Percentiles rank a stretch among this genome's conserved stretches.
phyloP scores from a whole-genome alignment of 2,888 invertebrate species.

The Nomada lathburiana region DNA sequence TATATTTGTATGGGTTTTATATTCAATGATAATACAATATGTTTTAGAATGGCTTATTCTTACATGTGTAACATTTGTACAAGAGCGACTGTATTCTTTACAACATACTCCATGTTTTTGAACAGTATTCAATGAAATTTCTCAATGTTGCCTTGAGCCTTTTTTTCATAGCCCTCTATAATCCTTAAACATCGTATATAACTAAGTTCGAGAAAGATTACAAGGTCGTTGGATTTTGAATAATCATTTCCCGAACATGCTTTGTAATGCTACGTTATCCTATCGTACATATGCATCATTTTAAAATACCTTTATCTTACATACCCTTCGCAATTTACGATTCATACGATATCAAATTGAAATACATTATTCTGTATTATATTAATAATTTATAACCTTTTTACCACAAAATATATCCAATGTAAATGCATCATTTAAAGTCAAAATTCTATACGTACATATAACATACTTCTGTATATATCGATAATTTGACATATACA shows the following conservation, averaged over 20 bases:
- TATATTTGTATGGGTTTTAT: slow-evolving; percentile 81
- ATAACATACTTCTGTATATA: slow-evolving; percentile 4
- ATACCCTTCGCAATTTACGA: slow-evolving; percentile 27
- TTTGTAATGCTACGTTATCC: background rate
- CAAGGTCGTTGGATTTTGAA: background rate
- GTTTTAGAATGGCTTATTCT: slow-evolving; percentile 71
- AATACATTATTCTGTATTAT: slow-evolving; percentile 26
- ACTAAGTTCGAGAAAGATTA: background rate
- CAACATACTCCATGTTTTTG: slow-evolving; percentile 71
- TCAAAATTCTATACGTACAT: slow-evolving; percentile 16
- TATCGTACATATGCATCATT: slow-evolving; percentile 17
- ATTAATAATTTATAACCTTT: slow-evolving; percentile 33
- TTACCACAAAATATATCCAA: slow-evolving; percentile 20
- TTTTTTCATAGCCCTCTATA: slow-evolving; percentile 45
- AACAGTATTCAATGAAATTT: slow-evolving; percentile 71
- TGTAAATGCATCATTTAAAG: slow-evolving; percentile 24
- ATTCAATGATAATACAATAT: slow-evolving; percentile 72
- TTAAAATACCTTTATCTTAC: slow-evolving; percentile 43
- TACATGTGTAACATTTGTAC: slow-evolving; percentile 72
- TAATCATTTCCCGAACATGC: background rate
- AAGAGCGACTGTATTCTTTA: slow-evolving; percentile 72
- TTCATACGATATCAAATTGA: slow-evolving; percentile 6
- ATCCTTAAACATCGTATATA: slow-evolving; percentile 23
- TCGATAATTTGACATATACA: slow-evolving; percentile 11
- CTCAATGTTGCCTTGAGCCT: slow-evolving; percentile 57